These are phyloP conservation scores for Nasonia longicornis DNA, from an alignment of 1,140 invertebrate genomes.

Conservation along the genomic window DNA sequence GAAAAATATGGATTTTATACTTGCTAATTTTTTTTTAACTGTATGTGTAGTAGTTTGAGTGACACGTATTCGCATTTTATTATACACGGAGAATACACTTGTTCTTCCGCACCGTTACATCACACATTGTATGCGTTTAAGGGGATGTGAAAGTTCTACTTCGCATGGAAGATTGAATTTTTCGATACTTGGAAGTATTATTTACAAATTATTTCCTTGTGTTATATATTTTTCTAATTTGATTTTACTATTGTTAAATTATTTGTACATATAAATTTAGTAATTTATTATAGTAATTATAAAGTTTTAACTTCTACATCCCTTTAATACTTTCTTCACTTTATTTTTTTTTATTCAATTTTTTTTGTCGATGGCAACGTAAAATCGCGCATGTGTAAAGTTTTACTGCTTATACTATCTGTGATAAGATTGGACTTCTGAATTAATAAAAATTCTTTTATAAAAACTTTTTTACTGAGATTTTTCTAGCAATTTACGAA, in stretches of 20 bases:
- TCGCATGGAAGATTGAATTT: not conserved
- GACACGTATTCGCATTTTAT: constrained; percentile 41
- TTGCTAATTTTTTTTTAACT: constrained; percentile 40
- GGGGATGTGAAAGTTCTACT: constrained; percentile 34
- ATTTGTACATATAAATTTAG: constrained; percentile 1
- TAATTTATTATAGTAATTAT: constrained; percentile 13
- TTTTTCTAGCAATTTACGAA: constrained; percentile 42
- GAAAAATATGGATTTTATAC: constrained; percentile 37
- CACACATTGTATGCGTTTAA: constrained; percentile 45
- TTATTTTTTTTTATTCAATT: constrained; percentile 22
- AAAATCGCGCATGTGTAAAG: constrained; percentile 46
- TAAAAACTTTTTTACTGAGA: constrained; percentile 40
- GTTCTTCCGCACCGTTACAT: constrained; percentile 43
- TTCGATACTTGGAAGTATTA: not conserved
- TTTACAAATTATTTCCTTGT: not conserved
- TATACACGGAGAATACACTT: constrained; percentile 45
- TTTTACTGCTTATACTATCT: constrained; percentile 46
- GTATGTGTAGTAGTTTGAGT: constrained; percentile 48
- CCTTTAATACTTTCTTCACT: constrained; percentile 25
- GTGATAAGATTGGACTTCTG: constrained; percentile 44
- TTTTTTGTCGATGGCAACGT: constrained; percentile 30
- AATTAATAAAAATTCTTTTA: constrained; percentile 45
- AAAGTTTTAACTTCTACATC: constrained; percentile 27
- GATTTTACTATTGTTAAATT: constrained; percentile 18
- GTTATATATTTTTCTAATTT: too few relatives aligned